Evolutionary conservation across 2,113 vertebrate species (phyloP), one percentile per base, ranked within the genome.

Genomic region (Rhodinocichla rosea): DNA sequence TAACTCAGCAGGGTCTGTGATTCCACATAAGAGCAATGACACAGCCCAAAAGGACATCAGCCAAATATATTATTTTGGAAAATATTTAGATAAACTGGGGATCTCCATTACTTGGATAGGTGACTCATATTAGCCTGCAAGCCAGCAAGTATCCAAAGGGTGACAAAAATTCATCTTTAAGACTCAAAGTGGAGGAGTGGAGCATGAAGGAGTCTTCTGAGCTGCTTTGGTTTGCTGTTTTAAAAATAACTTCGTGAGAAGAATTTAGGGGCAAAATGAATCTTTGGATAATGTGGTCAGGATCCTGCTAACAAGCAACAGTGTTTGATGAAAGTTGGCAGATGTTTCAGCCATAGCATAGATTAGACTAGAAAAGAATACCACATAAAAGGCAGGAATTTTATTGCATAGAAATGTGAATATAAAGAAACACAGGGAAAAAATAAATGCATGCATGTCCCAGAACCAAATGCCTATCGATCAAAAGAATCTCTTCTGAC

Each of bases 321-420:
- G 33, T 1, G 2, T 77, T 65, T 92, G 60, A 89, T 64, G 42
- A 90, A 68, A 77, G 37, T 4, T 92, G 73, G 53, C 59, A 85
- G 55, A 82, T 77, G 22, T 59, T 95, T 92, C 59, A 93, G 27
- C 32, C 42, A 92, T n/a, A 80, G 63, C 35, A 83, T 1, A 79
- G 50, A 91, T 87, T 57, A 75, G 55, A 91, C 67, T 75, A 63
- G 70, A 85, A 96, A 92, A 90, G 37, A 55, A 80, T 37, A 83
- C 75, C 87, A 90, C 82, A 88, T 70, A 67, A 94, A 92, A 85
- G 63, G 42, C 63, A 83, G 33, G 32, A 83, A 70, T 67, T 79
- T n/a, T 33, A 59, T 57, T 64, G 57, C 70, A 80, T 3, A 68
- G 73, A 95, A 91, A 89, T 30, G 40, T 9, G 32, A 88, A 74